Base-by-base conservation (phyloP, 2,113 vertebrate genomes). In the Andinoacara biseriatus region DNA sequence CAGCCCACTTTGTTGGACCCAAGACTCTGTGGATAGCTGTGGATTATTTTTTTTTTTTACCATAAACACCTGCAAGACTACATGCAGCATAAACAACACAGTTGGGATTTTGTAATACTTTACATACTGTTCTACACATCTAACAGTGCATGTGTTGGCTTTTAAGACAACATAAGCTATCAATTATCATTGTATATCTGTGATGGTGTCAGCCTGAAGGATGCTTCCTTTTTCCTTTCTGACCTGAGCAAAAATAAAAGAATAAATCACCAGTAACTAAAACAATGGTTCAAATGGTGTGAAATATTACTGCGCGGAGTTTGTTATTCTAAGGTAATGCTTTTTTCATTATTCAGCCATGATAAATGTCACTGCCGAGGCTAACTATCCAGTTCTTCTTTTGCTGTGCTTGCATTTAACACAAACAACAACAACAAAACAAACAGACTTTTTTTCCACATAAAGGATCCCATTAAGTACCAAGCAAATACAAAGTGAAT, bases 1-100 rank as follows among this genome's bases (percentile, higher is more conserved):
- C 74, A 24, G 61, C 22, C 67, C 61, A 86, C 80, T 90, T 90
- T 88, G 84, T 84, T 78, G 62, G 80, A 86, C 81, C 74, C 56
- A 61, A 77, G 59, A 86, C 84, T 79, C 84, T 33, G 58, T 61
- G 56, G 69, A 83, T 31, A 82, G 78, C 81, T 78, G 60, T 63
- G 78, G 77, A 76, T 84, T 59, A n/a, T n/a, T n/a, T n/a, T 35
- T 35, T 35, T 2, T 38, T 38, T 81, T 84, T 81, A 59, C 60
- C 76, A 89, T 56, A 82, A 79, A 88, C 82, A 77, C 76, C 79
- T 76, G 75, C 35, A 61, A 62, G 80, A n/a, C 38, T 78, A 13
- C 15, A 57, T 58, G 76, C 69, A 79, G 46, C 24, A 80, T 86
- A 58, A 89, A 89, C 69, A 67, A 46, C 58, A 59, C 18, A 74